A percentile compares a stretch with the other conserved stretches of the same genome.
phyloP scores from a whole-genome alignment of 2,888 invertebrate genomes.

The Meiosimyza platycephala region DNA sequence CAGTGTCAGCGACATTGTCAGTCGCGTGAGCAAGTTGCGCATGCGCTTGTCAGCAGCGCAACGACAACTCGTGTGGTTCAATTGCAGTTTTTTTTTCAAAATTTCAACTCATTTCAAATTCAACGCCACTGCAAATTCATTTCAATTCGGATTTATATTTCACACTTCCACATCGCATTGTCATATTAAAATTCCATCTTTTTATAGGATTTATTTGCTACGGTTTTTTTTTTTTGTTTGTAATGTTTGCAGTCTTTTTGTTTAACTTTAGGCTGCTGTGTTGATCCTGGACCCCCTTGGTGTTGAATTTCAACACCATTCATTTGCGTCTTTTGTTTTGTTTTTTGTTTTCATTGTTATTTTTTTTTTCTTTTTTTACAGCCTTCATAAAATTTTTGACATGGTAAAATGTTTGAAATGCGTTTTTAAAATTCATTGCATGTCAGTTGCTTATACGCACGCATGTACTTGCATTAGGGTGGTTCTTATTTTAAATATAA shows the following conservation, averaged over 20 bases:
- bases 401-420: slow-evolving; percentile 19
- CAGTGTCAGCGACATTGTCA: slow-evolving; percentile 1
- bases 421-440: slow-evolving; percentile 24
- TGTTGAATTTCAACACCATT: slow-evolving; percentile 27
- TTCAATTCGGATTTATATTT: no score
- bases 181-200: slow-evolving; percentile 13
- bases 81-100: no score
- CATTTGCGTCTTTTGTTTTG: not conserved
- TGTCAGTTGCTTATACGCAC: slow-evolving; percentile 17
- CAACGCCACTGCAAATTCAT: no score
- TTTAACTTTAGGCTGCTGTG: not conserved
- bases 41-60: slow-evolving; percentile 15
- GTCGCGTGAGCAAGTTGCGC: slow-evolving; percentile 16
- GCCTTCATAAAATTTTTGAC: slow-evolving; percentile 9
- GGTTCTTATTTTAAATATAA: no score
- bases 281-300: slow-evolving; percentile 3
- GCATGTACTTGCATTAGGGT: not conserved
- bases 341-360: no score
- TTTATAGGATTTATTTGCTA: not conserved
- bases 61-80: not conserved
- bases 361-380: slow-evolving; percentile 7
- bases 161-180: slow-evolving; percentile 10
- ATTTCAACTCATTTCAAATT: no score
- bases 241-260: not conserved
- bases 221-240: not conserved